Base-by-base conservation (phyloP, 2,113 vertebrate species). In the Myotis lucifugus region DNA sequence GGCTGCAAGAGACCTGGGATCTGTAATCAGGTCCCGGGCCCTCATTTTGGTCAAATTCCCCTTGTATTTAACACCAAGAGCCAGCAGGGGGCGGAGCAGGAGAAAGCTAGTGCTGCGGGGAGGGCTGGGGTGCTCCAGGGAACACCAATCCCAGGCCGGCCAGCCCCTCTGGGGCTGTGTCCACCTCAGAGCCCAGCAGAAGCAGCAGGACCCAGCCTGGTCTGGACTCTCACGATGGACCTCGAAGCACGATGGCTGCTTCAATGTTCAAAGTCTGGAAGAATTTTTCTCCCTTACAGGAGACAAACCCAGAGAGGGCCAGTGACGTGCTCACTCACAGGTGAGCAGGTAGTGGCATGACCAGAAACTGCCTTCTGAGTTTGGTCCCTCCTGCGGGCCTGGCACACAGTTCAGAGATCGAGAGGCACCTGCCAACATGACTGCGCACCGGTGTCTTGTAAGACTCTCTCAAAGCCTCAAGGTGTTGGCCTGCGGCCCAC, bases 11-110 rank as follows among this genome's bases (percentile, higher is more conserved):
- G 59, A 61, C 23, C 59, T 61, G 59, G 56, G 59, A 61, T 27
- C 59, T 61, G 1, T 27, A 61, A 61, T 11, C 59, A 27, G 23
- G 59, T 59, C 25, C 59, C 9, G 1, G 23, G 21, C n/a, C 73
- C 73, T 82, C 40, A 50, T 4, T 40, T 32, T 14, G 5, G 14
- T 42, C 67, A 23, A 23, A 67, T 8, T 32, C 23, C 23, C 82
- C 70, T 25, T 42, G 74, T 64, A 86, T 10, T 52, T 95, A 40
- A 89, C 46, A 79, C 69, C 79, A 74, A 18, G 6, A 64, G 88
- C 90, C 96, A 88, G 92, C 85, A 95, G 90, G 95, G 73, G 96
- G 96, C 96, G 93, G 91, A 15, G 69, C 78, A 56, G 17, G 13
- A 82, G 23, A 74, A 52, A 46, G 83, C 18, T 3, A 32, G 64